Evolutionary conservation across 2,888 invertebrate genomes (phyloP).

Genomic region (Petrolisthes cinctipes): DNA sequence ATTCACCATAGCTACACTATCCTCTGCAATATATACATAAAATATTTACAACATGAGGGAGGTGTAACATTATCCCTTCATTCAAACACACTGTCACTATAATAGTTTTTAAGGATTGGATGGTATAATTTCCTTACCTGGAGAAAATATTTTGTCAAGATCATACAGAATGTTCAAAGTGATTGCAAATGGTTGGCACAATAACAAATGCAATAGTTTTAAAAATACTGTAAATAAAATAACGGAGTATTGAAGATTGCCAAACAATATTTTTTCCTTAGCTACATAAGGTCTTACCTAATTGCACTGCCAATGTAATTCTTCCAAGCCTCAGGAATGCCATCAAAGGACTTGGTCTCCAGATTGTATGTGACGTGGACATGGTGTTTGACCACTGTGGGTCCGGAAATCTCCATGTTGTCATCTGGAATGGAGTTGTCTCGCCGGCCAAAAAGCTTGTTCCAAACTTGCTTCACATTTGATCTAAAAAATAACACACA

Average conservation of each 20-base stretch:
- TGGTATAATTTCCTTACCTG: no score
- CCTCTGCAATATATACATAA: no score
- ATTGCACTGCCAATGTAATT: conserved; percentile 40
- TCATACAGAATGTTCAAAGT: no score
- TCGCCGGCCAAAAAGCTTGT: not conserved
- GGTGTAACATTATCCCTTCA: no score
- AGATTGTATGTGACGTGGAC: conserved; percentile 49
- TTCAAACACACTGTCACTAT: no score
- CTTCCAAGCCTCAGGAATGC: conserved; percentile 56
- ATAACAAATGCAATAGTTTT: not conserved
- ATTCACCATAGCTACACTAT: no score
- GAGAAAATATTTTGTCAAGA: no score
- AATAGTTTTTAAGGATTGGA: no score
- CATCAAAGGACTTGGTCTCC: conserved; percentile 42
- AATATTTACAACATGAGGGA: no score
- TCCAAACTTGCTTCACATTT: not conserved
- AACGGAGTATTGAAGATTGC: not conserved
- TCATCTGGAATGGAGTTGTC: not conserved
- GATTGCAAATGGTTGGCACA: no score
- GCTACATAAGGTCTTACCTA: conserved; percentile 30
- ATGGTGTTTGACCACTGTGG: conserved; percentile 40
- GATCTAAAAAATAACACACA: not conserved
- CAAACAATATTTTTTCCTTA: not conserved
- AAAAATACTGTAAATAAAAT: not conserved
- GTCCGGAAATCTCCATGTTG: conserved; percentile 35